phyloP scores from a whole-genome alignment of 2,797 vertebrate species.

The Sebastes matsubarae region DNA sequence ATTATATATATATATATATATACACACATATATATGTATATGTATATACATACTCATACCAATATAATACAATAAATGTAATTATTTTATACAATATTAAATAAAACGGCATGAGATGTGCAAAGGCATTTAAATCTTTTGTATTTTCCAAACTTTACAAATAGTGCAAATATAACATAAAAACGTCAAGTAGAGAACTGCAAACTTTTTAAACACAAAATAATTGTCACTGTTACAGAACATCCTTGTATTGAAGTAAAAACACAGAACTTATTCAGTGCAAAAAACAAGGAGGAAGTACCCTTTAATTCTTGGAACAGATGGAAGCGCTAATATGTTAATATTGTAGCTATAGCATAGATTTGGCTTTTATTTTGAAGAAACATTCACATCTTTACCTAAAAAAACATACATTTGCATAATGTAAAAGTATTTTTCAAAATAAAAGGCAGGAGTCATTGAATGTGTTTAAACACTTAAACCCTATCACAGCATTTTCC shows the following conservation, averaged over 20 bases:
- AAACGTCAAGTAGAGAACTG: neutral
- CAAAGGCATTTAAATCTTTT: neutral
- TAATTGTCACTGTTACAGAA: neutral
- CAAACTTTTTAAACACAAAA: constrained; percentile 14
- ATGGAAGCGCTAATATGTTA: neutral
- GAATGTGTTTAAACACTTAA: neutral
- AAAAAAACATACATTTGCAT: neutral
- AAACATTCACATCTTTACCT: neutral
- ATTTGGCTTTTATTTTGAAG: neutral
- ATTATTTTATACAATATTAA: neutral
- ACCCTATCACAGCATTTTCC: neutral
- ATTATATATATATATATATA: too few relatives aligned
- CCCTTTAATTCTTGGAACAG: neutral
- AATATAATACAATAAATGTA: too few relatives aligned
- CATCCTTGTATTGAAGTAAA: neutral
- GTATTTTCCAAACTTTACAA: neutral
- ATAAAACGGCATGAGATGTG: neutral
- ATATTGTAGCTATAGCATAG: neutral
- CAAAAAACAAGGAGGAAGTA: neutral
- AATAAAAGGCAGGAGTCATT: neutral
- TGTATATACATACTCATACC: too few relatives aligned
- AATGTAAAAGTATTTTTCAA: neutral
- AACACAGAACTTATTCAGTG: neutral
- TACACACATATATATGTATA: too few relatives aligned
- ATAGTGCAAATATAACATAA: neutral